These are phyloP conservation scores for Alauda arvensis DNA, from an alignment of 2,797 vertebrate species.

Conservation along the genomic window DNA sequence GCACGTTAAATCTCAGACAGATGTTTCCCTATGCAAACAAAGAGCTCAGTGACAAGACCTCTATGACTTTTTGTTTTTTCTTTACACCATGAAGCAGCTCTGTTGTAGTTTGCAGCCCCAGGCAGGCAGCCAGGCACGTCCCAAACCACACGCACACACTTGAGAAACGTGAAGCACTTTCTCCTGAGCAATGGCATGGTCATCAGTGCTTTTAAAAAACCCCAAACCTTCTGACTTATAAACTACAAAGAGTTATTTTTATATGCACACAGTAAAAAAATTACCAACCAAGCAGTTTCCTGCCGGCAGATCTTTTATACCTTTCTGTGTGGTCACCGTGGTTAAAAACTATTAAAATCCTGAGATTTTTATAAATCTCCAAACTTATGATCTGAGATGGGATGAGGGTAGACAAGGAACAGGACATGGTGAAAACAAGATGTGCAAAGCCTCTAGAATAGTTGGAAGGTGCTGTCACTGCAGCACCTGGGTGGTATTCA, in stretches of 20 bases:
- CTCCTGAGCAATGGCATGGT: neutral
- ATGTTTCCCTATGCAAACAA: constrained; percentile 53
- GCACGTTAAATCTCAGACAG: constrained; percentile 61
- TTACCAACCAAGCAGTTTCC: neutral
- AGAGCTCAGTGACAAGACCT: constrained; percentile 24
- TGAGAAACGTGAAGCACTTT: neutral
- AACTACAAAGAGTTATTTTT: neutral
- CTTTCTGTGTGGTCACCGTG: accelerated
- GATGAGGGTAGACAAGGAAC: neutral
- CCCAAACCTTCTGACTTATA: neutral
- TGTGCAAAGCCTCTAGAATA: neutral
- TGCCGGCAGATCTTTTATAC: neutral
- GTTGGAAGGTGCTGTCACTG: neutral
- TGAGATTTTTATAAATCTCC: neutral
- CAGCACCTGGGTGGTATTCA: neutral
- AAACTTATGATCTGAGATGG: neutral
- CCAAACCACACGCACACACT: neutral
- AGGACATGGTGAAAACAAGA: neutral
- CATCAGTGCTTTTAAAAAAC: neutral
- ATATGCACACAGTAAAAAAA: neutral
- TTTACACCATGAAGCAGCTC: neutral
- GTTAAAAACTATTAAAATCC: neutral
- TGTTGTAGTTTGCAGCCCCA: neutral
- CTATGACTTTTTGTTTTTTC: neutral
- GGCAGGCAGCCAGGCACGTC: neutral